Conservation (phyloP, 2,113 vertebrate genomes). For the Semicossyphus pulcher region DNA sequence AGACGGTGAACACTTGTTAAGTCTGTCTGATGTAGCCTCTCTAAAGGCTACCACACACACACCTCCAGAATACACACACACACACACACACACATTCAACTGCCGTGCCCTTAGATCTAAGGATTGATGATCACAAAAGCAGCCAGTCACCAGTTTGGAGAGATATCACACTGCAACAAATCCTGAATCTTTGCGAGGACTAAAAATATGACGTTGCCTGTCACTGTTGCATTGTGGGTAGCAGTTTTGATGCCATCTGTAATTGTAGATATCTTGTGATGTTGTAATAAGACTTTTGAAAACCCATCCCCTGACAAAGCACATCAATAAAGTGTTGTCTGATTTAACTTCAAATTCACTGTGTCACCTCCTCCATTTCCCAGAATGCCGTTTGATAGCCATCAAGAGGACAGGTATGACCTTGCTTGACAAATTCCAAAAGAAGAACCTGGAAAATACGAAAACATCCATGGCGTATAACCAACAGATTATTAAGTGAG, state of each 20-base stretch:
- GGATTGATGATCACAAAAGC: slow-evolving; percentile 40
- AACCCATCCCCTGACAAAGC: neutral
- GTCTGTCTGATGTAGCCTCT: slow-evolving; percentile 80
- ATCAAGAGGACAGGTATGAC: neutral
- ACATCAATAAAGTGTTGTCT: neutral
- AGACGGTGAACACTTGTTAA: slow-evolving; percentile 75
- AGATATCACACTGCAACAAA: slow-evolving; percentile 38
- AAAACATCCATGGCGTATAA: neutral
- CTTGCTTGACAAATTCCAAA: neutral
- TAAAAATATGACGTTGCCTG: neutral
- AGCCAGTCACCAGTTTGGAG: slow-evolving; percentile 30
- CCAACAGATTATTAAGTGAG: neutral
- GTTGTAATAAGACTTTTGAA: neutral
- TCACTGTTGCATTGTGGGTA: slow-evolving; percentile 57
- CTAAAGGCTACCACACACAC: slow-evolving; percentile 32
- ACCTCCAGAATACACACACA: slow-evolving; percentile 18
- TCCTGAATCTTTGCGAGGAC: neutral
- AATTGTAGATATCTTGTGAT: neutral
- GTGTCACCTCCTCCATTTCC: slow-evolving; percentile 35
- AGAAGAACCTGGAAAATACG: neutral
- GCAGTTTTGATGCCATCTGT: neutral
- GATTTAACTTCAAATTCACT: neutral
- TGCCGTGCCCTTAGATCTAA: slow-evolving; percentile 39
- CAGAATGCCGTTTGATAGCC: slow-evolving; percentile 23
- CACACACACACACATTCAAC: slow-evolving; percentile 15